These are phyloP conservation scores for Tanypteryx hageni DNA, from an alignment of 2,888 invertebrate genomes.

Conservation along the genomic window DNA sequence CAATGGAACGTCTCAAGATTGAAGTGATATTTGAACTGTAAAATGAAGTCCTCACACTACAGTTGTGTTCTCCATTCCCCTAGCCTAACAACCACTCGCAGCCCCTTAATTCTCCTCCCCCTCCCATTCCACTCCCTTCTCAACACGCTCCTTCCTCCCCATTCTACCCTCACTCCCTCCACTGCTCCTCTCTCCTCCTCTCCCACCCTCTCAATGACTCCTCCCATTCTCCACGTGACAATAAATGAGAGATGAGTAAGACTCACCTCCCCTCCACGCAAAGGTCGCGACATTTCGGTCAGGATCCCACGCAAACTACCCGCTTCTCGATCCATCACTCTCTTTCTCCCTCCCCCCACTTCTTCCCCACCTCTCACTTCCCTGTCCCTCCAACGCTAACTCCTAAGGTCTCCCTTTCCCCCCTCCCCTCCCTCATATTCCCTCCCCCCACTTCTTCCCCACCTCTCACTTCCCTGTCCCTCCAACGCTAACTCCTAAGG, in stretches of 20 bases:
- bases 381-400: not conserved
- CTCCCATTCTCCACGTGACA: not conserved
- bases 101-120: not conserved
- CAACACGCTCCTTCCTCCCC: not conserved
- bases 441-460: too few species aligned
- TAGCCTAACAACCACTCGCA: not conserved
- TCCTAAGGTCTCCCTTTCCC: too few species aligned
- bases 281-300: constrained; percentile 49
- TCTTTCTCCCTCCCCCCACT: not conserved
- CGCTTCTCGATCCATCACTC: not conserved
- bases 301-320: constrained; percentile 23
- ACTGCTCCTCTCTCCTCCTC: not conserved
- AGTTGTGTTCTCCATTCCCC: too few species aligned
- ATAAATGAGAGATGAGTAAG: constrained; percentile 18
- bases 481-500: too few species aligned
- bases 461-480: too few species aligned
- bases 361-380: not conserved
- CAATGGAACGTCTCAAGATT: too few species aligned
- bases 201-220: not conserved
- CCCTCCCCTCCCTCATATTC: too few species aligned
- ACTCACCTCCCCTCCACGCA: not conserved
- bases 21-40: too few species aligned
- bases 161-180: not conserved
- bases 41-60: too few species aligned
- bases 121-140: not conserved